Evolutionary conservation across 2,888 invertebrate genomes (phyloP).

Genomic region (Volucella bombylans): DNA sequence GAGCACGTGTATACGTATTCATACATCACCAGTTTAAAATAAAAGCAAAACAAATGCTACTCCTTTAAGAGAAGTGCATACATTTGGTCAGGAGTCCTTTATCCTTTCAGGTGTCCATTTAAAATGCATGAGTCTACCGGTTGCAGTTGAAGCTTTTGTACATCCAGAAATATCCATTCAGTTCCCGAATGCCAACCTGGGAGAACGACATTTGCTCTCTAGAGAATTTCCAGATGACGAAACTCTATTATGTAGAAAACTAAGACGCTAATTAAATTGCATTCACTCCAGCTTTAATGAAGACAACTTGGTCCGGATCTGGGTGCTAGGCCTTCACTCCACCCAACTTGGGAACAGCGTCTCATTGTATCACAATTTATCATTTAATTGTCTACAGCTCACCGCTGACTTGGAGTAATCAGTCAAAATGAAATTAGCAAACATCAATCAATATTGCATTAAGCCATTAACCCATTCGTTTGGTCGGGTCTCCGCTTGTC

Average conservation of each 20-base stretch:
- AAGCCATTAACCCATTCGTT: conserved; percentile 58
- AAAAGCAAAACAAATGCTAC: conserved; percentile 51
- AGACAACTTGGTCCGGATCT: no score
- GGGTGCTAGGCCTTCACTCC: not conserved
- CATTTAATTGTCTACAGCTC: conserved; percentile 40
- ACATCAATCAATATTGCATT: conserved; percentile 71
- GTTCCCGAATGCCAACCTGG: not conserved
- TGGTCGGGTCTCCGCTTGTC: not conserved
- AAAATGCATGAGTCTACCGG: conserved; percentile 5
- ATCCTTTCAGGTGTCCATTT: not conserved
- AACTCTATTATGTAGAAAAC: no score
- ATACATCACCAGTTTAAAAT: conserved; percentile 21
- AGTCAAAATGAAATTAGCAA: conserved; percentile 70
- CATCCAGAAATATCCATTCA: not conserved
- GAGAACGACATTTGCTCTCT: conserved; percentile 5
- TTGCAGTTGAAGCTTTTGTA: conserved; percentile 13
- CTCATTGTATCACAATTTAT: conserved; percentile 58
- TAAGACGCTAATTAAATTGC: no score
- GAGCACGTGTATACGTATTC: not conserved
- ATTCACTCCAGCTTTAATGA: not conserved
- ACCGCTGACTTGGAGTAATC: conserved; percentile 40
- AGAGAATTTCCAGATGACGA: not conserved
- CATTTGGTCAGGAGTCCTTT: conserved; percentile 11
- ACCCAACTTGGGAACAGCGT: not conserved
- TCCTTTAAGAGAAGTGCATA: conserved; percentile 48